Conservation (phyloP, 2,888 invertebrate genomes). For the Allacma fusca region DNA sequence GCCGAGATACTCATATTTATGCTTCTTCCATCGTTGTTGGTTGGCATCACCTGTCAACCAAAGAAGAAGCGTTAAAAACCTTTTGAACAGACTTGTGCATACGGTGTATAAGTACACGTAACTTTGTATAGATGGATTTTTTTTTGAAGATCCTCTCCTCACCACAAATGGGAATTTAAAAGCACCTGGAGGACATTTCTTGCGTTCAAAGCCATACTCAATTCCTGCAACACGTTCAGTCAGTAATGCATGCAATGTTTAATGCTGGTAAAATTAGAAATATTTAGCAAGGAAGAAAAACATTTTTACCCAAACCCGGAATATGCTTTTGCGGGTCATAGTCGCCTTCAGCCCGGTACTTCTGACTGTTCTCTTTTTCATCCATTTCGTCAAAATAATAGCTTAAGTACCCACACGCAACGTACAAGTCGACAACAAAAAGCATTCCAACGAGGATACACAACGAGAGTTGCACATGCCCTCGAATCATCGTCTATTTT, state of each 20-base stretch:
- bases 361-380: too few species aligned
- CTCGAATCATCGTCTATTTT: background rate
- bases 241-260: background rate
- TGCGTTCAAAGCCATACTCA: conserved; percentile 5
- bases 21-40: too few species aligned
- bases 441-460: conserved; percentile 18
- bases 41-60: too few species aligned
- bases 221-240: background rate
- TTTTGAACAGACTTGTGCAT: too few species aligned
- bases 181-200: background rate
- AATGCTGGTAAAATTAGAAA: background rate
- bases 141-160: too few species aligned
- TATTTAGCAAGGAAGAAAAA: background rate
- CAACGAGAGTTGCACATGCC: background rate
- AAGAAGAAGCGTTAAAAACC: too few species aligned
- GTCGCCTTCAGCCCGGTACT: too few species aligned
- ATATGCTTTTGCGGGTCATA: background rate
- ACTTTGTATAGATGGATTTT: too few species aligned
- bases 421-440: conserved; percentile 21
- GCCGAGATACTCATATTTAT: too few species aligned
- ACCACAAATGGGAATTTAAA: too few species aligned
- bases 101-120: too few species aligned
- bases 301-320: background rate
- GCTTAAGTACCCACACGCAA: conserved; percentile 5
- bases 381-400: too few species aligned